phyloP scores from a whole-genome alignment of 64 coral and sea anemone genomes.

The Montipora efflorescens region DNA sequence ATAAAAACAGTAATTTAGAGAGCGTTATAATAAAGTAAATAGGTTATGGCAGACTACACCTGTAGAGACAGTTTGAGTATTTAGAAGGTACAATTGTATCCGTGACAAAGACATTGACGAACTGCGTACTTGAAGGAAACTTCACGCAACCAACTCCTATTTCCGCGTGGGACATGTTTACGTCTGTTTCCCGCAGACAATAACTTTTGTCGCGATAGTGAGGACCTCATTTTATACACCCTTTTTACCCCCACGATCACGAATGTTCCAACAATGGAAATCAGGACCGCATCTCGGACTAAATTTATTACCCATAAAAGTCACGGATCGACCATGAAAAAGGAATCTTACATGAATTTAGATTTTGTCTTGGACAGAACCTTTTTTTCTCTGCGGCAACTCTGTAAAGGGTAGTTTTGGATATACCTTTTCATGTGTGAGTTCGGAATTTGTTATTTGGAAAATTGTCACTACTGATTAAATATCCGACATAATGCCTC shows the following conservation, averaged over 20 bases:
- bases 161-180: conserved; percentile 14
- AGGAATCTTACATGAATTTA: not conserved
- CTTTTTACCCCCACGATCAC: not conserved
- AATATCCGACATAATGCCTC: too few relatives aligned
- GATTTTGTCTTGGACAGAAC: not conserved
- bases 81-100: too few relatives aligned
- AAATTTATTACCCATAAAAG: not conserved
- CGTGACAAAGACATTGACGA: too few relatives aligned
- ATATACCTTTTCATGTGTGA: too few relatives aligned
- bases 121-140: not conserved
- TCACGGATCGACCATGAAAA: not conserved
- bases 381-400: too few relatives aligned
- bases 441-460: too few relatives aligned
- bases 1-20: too few relatives aligned
- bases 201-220: not conserved
- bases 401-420: too few relatives aligned
- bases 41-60: too few relatives aligned
- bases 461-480: too few relatives aligned
- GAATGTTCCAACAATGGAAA: not conserved
- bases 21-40: too few relatives aligned
- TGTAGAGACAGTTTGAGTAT: too few relatives aligned
- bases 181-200: not conserved
- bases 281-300: not conserved
- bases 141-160: not conserved
- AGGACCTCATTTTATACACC: not conserved